These are phyloP conservation scores for Epinephelus lanceolatus DNA, from an alignment of 2,113 vertebrate species.

Conservation along the genomic window DNA sequence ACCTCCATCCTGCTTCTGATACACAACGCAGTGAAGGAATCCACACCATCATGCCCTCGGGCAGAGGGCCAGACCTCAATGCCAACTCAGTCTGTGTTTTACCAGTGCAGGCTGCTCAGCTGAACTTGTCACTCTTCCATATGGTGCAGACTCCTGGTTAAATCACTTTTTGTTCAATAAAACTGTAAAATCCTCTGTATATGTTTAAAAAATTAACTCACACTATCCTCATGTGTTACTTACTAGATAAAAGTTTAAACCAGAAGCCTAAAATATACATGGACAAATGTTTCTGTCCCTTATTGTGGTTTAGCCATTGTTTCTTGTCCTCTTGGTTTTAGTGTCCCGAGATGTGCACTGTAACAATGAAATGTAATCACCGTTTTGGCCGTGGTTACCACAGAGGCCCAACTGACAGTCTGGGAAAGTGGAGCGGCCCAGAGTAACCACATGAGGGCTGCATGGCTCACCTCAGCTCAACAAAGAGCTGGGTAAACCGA, in stretches of 20 bases:
- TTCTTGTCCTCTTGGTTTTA: conserved; percentile 25
- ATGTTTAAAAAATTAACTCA: neutral
- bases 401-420: conserved; percentile 30
- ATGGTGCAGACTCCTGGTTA: neutral
- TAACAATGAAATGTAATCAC: conserved; percentile 29
- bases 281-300: conserved; percentile 5
- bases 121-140: neutral
- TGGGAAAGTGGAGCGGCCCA: conserved; percentile 12
- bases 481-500: conserved; percentile 21
- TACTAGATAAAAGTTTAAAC: neutral
- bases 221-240: no score
- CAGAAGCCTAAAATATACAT: conserved; percentile 19
- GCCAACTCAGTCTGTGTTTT: conserved; percentile 25
- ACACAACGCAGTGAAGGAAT: conserved; percentile 44
- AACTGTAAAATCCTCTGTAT: neutral
- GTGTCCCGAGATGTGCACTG: conserved; percentile 10
- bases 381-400: conserved; percentile 29
- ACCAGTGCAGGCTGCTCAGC: neutral
- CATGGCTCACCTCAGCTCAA: conserved; percentile 54
- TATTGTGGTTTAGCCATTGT: conserved; percentile 20
- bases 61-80: conserved; percentile 43
- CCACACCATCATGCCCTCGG: conserved; percentile 32
- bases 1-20: conserved; percentile 46
- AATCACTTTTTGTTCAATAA: neutral
- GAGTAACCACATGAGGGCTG: conserved; percentile 45